Evolutionary conservation across 2,797 vertebrate species (phyloP), one percentile per base, ranked within the genome.

Genomic region (Gouania willdenowi): DNA sequence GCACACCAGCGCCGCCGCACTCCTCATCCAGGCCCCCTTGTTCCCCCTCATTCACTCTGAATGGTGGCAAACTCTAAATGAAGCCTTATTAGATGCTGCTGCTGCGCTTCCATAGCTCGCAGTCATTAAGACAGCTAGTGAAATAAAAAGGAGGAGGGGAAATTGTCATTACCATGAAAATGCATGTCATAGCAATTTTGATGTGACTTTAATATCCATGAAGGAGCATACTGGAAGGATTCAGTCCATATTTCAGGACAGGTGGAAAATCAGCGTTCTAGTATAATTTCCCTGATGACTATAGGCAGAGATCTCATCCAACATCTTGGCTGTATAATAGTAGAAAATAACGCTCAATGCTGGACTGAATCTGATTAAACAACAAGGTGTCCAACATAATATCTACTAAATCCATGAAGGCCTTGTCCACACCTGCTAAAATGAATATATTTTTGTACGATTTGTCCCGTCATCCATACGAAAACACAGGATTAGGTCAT

Each of bases 141-240:
- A 61, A 62, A 76, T 72, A 54, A 64, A 63, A 71, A 38, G 39
- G 53, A 23, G 26, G 38, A 44, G 27, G 36, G 33, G 3, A 36
- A 39, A 26, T 18, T 34, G 26, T 20, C 43, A 84, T 83, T 82
- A 83, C 62, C 77, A 71, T 80, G 72, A 81, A 70, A 79, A 82
- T 74, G 60, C 55, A 73, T 66, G 71, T 80, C 65, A 74, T 52
- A 76, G 69, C 43, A 44, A 57, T 79, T 73, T 55, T 73, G 40
- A 78, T 71, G 50, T 53, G 61, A 64, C 59, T 78, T 78, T 73
- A 57, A 78, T 83, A 78, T 82, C 39, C 54, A 41, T 47, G 35
- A 46, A 41, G 16, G 36, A 9, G 20, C 40, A 26, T 26, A 46
- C 26, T 50, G 45, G 13, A 31, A 27, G 28, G 30, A 39, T 45